Percentiles rank a stretch among this genome's conserved stretches.
phyloP scores from a whole-genome alignment of 2,888 invertebrate genomes.

The Thalpophila matura region DNA sequence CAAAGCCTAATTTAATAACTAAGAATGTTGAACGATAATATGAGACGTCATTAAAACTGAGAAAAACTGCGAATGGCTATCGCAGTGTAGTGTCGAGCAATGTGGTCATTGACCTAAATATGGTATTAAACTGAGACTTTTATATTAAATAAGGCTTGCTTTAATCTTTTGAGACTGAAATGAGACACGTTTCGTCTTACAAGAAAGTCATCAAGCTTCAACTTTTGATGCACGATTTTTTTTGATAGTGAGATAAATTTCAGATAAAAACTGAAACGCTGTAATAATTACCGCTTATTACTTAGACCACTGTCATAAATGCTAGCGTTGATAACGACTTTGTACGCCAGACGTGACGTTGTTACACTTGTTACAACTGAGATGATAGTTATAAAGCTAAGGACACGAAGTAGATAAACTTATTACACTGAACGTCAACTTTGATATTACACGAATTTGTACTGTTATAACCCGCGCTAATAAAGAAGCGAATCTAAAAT shows the following conservation, averaged over 20 bases:
- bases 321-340: slow-evolving; percentile 64
- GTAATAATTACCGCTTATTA: slow-evolving; percentile 38
- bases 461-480: slow-evolving; percentile 31
- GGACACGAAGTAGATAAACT: slow-evolving; percentile 46
- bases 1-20: too few relatives aligned
- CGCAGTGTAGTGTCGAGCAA: too few relatives aligned
- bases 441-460: slow-evolving; percentile 38
- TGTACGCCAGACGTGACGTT: slow-evolving; percentile 62
- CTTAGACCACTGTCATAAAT: slow-evolving; percentile 53
- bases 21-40: too few relatives aligned
- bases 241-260: too few relatives aligned
- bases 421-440: slow-evolving; percentile 35
- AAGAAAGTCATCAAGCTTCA: too few relatives aligned
- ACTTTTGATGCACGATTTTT: not conserved
- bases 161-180: too few relatives aligned
- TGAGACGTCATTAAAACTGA: too few relatives aligned
- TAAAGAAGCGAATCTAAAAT: too few relatives aligned
- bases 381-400: slow-evolving; percentile 28
- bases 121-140: too few relatives aligned
- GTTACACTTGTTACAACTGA: slow-evolving; percentile 37
- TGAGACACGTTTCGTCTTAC: too few relatives aligned
- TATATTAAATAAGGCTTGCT: too few relatives aligned
- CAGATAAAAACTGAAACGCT: not conserved
- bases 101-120: too few relatives aligned
- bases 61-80: not conserved